Evolutionary conservation across 1,140 invertebrate genomes (phyloP).

Genomic region (Phymastichus coffea): DNA sequence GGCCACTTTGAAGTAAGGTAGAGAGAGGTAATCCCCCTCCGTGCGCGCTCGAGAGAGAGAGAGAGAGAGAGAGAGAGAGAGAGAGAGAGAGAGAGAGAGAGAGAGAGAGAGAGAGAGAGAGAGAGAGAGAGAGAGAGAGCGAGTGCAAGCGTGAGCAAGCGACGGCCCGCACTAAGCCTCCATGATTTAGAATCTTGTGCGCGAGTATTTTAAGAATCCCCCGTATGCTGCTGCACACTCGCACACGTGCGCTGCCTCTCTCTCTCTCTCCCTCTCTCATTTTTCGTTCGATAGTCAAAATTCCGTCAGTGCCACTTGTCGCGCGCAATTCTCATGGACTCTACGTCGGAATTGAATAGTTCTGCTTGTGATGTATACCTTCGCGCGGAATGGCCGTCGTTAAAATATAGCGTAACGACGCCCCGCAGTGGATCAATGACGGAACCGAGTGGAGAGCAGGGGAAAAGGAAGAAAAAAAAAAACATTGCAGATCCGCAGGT

Average conservation of each 20-base stretch:
- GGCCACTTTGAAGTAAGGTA: conserved; percentile 55
- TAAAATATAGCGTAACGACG: neutral
- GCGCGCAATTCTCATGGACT: neutral
- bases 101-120: conserved; percentile 43
- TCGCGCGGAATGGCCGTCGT: too few relatives aligned
- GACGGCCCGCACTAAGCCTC: conserved; percentile 51
- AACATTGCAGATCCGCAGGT: too few relatives aligned
- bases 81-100: conserved; percentile 41
- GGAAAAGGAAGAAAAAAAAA: too few relatives aligned
- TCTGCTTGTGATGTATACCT: too few relatives aligned
- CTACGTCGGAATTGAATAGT: too few relatives aligned
- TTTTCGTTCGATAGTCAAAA: too few relatives aligned
- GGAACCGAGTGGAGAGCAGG: too few relatives aligned
- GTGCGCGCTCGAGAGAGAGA: too few relatives aligned
- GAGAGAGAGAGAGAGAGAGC: conserved; percentile 44
- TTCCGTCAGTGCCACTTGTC: neutral
- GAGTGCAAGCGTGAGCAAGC: too few relatives aligned
- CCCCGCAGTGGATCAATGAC: too few relatives aligned
- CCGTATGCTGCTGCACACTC: conserved; percentile 23
- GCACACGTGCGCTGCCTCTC: neutral
- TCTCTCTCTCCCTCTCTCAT: neutral
- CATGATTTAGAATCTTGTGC: conserved; percentile 56
- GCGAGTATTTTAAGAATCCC: conserved; percentile 55
- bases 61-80: neutral
- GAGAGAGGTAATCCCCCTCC: conserved; percentile 53